Conservation (phyloP, 2,113 vertebrate genomes). For the Astur gentilis region DNA sequence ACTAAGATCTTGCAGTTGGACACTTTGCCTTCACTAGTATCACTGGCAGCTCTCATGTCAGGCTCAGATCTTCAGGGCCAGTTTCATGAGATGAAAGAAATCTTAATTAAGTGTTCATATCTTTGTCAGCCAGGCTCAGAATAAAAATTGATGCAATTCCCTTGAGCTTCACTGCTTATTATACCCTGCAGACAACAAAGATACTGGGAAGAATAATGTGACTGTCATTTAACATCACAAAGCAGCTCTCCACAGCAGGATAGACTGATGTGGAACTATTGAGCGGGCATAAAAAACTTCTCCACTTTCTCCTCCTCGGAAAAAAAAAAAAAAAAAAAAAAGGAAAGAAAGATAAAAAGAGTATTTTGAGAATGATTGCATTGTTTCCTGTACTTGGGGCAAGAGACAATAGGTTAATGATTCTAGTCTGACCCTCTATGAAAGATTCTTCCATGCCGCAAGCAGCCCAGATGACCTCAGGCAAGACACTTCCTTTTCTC, state of each 20-base stretch:
- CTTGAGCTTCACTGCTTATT: conserved; percentile 11
- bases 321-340: background rate
- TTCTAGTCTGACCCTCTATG: background rate
- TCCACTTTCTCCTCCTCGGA: background rate
- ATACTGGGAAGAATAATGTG: background rate
- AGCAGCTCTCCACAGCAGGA: conserved; percentile 5
- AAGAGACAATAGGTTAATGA: background rate
- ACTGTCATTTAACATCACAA: conserved; percentile 40
- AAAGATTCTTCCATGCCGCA: background rate
- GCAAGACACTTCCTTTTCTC: background rate
- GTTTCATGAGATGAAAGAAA: conserved; percentile 30
- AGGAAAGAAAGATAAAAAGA: background rate
- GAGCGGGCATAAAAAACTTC: background rate
- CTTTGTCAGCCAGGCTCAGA: conserved; percentile 38
- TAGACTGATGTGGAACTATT: background rate
- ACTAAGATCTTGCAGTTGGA: background rate
- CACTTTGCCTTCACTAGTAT: background rate
- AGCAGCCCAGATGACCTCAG: background rate
- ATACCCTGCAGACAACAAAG: conserved; percentile 10
- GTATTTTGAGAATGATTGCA: background rate
- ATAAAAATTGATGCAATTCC: background rate
- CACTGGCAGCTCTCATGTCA: background rate
- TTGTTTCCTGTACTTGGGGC: background rate
- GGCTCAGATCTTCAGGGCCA: background rate
- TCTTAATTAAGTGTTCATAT: conserved; percentile 46